A percentile compares a stretch with the other conserved stretches of the same genome.
Evolutionary conservation across 2,888 invertebrate species (phyloP).

Genomic region (Autographa pulchrina): DNA sequence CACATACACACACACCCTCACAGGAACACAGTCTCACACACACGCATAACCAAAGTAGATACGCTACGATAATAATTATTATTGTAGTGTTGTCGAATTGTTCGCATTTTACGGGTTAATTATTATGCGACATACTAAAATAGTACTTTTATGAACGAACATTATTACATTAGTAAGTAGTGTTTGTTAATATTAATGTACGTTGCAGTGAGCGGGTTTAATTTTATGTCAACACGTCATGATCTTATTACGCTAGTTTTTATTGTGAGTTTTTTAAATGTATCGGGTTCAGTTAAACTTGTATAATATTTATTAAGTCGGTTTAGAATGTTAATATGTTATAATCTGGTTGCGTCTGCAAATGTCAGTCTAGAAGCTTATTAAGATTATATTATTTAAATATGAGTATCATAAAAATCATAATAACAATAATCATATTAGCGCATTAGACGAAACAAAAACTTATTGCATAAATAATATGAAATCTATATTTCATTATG

Average conservation of each 20-base stretch:
- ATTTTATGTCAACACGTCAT: conserved; percentile 7
- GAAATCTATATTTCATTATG: too few relatives aligned
- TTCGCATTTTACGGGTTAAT: conserved; percentile 47
- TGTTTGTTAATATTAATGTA: conserved; percentile 6
- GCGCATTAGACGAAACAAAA: too few relatives aligned
- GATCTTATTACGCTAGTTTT: neutral
- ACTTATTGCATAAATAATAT: too few relatives aligned
- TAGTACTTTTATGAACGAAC: conserved; percentile 45
- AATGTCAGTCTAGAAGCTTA: neutral
- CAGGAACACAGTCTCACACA: conserved; percentile 3
- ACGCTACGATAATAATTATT: conserved; percentile 37
- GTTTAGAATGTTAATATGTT: neutral
- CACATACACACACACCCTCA: conserved; percentile 52
- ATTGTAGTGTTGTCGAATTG: conserved; percentile 47
- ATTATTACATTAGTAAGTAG: conserved; percentile 33
- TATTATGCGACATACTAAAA: conserved; percentile 42
- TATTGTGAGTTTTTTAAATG: neutral
- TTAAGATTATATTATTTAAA: too few relatives aligned
- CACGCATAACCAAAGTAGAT: conserved; percentile 41
- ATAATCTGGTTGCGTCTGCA: neutral
- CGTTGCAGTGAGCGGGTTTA: conserved; percentile 18
- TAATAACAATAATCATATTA: too few relatives aligned
- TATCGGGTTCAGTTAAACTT: neutral
- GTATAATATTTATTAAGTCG: neutral
- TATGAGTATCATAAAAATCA: too few relatives aligned